Percentiles rank a stretch among this genome's conserved stretches.
Evolutionary conservation across 1,140 invertebrate genomes (phyloP).

Genomic region (Berghia stephanieae): DNA sequence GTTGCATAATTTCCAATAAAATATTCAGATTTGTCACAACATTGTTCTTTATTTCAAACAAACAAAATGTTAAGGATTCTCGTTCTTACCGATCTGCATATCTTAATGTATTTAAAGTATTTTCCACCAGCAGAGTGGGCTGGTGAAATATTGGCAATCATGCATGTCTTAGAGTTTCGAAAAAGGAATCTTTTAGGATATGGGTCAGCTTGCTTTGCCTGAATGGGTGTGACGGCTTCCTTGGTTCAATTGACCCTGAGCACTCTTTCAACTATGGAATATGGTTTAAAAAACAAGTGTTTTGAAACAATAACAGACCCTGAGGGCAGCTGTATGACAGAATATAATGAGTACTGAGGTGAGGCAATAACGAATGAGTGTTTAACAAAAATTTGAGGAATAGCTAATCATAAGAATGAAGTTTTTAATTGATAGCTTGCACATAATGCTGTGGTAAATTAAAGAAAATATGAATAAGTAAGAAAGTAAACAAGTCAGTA

Average conservation of each 20-base stretch:
- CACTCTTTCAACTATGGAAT: slow-evolving; percentile 64
- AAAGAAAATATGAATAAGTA: no score
- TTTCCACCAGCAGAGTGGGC: slow-evolving; percentile 94
- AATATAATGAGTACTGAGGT: no score
- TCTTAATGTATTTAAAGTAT: slow-evolving; percentile 95
- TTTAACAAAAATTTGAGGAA: no score
- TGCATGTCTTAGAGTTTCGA: slow-evolving; percentile 97
- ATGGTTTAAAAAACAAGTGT: not conserved
- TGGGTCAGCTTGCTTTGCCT: slow-evolving; percentile 67
- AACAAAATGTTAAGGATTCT: no score
- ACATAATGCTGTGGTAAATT: no score
- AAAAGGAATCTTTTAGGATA: slow-evolving; percentile 93
- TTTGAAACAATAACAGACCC: not conserved
- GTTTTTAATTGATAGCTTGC: no score
- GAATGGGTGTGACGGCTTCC: slow-evolving; percentile 62
- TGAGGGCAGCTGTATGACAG: no score
- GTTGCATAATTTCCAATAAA: no score
- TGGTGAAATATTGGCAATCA: slow-evolving; percentile 99
- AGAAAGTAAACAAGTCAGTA: no score
- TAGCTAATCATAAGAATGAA: no score
- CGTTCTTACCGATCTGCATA: slow-evolving; percentile 90
- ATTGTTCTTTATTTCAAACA: no score
- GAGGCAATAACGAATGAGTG: not conserved
- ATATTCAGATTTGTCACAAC: no score
- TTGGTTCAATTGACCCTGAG: slow-evolving; percentile 65